Conservation (phyloP, 2,113 vertebrate genomes). For the Petrocephalus zakoni region DNA sequence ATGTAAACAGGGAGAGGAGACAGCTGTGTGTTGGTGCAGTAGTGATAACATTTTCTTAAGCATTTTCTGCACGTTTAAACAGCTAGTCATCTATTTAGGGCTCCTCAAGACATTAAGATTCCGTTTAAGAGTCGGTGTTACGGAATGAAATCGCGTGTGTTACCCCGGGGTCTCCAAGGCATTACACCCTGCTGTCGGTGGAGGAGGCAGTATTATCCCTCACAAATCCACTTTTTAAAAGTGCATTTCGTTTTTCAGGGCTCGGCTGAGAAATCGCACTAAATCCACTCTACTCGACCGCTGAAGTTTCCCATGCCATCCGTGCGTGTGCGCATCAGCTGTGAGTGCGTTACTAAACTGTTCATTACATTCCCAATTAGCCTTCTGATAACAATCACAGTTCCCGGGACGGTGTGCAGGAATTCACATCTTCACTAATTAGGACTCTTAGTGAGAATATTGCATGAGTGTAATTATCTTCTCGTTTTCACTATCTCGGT, state of each 20-base stretch:
- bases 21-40: neutral
- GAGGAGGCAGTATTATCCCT: neutral
- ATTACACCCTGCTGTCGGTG: neutral
- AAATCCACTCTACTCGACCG: neutral
- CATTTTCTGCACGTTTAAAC: neutral
- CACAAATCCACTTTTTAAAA: neutral
- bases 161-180: neutral
- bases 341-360: neutral
- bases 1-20: neutral
- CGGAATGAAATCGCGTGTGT: neutral
- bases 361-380: constrained; percentile 9
- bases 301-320: neutral
- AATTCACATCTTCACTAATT: constrained; percentile 9
- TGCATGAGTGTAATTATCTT: neutral
- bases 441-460: neutral
- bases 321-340: neutral
- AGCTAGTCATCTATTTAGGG: neutral
- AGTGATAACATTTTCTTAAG: neutral
- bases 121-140: neutral
- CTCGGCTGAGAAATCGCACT: neutral
- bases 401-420: neutral
- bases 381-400: neutral
- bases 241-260: neutral
- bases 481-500: neutral
- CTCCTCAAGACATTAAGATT: neutral